Evolutionary conservation across 2,113 vertebrate genomes (phyloP).

Genomic region (Varanus salvator): DNA sequence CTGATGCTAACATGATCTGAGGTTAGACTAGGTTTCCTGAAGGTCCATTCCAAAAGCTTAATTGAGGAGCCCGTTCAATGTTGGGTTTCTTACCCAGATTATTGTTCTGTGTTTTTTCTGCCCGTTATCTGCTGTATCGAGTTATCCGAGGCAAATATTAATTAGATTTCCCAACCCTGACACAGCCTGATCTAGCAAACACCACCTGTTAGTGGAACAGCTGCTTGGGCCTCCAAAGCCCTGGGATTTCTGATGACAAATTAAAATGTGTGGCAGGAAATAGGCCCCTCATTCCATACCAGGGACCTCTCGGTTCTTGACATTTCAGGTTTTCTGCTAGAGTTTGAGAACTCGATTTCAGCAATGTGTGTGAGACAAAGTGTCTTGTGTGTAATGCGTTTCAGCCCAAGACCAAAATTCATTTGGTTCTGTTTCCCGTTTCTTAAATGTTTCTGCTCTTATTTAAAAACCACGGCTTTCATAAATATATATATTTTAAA

Average conservation of each 20-base stretch:
- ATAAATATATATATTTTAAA: too few relatives aligned
- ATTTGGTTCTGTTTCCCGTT: background rate
- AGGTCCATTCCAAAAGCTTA: background rate
- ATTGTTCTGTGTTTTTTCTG: slow-evolving; percentile 38
- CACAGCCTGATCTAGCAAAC: slow-evolving; percentile 29
- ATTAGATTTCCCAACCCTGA: slow-evolving; percentile 53
- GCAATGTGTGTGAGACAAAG: slow-evolving; percentile 6
- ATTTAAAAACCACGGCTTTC: background rate
- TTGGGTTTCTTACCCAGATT: slow-evolving; percentile 3
- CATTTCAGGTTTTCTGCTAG: accelerated
- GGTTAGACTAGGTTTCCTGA: background rate
- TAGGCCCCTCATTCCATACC: background rate
- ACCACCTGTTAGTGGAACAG: slow-evolving; percentile 51
- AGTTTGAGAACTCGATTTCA: background rate
- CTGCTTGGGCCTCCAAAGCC: slow-evolving; percentile 24
- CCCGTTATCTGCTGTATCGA: background rate
- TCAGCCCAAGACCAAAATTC: background rate
- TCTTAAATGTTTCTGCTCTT: background rate
- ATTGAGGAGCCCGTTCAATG: background rate
- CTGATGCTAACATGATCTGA: background rate
- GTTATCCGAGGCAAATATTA: slow-evolving; percentile 43
- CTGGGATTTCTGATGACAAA: slow-evolving; percentile 24
- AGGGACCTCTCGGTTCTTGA: background rate
- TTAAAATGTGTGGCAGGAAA: background rate
- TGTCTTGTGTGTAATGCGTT: accelerated